Percentiles rank a stretch among this genome's conserved stretches.
Conservation (phyloP, 2,888 invertebrate genomes). For the Hedya salicella region DNA sequence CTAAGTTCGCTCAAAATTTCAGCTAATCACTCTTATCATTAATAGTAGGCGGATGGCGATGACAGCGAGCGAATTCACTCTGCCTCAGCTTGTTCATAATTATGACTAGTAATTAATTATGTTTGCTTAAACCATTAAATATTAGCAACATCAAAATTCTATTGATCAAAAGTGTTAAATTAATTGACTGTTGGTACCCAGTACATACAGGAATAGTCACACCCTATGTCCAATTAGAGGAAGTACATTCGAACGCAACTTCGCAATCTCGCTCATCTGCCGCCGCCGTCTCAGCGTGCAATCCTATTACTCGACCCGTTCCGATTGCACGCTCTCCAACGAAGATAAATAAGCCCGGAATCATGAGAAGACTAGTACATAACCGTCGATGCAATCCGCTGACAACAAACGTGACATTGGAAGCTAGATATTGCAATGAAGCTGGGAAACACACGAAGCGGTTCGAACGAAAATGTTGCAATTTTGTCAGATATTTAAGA, state of each 20-base stretch:
- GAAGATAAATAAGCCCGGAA: conserved; percentile 55
- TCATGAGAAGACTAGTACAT: conserved; percentile 52
- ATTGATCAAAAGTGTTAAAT: neutral
- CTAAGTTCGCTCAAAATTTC: too few relatives aligned
- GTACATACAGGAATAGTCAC: conserved; percentile 27
- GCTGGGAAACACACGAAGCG: conserved; percentile 34
- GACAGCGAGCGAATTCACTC: neutral
- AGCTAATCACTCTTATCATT: neutral
- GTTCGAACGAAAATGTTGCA: conserved; percentile 27
- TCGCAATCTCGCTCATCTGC: conserved; percentile 45
- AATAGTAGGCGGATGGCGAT: neutral
- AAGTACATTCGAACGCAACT: conserved; percentile 38
- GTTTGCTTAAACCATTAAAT: too few relatives aligned
- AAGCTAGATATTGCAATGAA: conserved; percentile 57
- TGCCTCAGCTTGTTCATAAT: neutral
- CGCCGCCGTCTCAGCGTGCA: conserved; percentile 45
- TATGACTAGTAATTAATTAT: neutral
- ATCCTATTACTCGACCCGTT: conserved; percentile 53
- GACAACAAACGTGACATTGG: conserved; percentile 61
- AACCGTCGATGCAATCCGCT: conserved; percentile 50
- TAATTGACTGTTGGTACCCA: neutral
- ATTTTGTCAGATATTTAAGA: conserved; percentile 6
- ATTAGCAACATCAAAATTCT: neutral
- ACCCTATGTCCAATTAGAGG: conserved; percentile 47
- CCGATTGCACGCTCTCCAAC: conserved; percentile 49